A percentile compares a stretch with the other conserved stretches of the same genome.
phyloP scores from a whole-genome alignment of 2,797 vertebrate genomes.

The Periophthalmus magnuspinnatus region DNA sequence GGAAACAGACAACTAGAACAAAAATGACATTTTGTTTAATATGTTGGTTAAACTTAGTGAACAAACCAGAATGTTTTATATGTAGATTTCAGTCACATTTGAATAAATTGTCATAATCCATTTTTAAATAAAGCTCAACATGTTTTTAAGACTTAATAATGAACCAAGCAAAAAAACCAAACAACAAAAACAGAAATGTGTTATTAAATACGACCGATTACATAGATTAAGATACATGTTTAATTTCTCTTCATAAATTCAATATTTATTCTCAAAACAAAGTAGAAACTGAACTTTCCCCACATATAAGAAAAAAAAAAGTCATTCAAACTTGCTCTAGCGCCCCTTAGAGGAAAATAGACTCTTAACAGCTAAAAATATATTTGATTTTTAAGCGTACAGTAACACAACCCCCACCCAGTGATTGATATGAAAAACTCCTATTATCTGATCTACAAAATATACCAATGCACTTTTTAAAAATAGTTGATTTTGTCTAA shows the following conservation, averaged over 20 bases:
- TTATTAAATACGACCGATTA: constrained; percentile 63
- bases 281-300: constrained; percentile 52
- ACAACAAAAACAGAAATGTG: constrained; percentile 14
- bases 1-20: constrained; percentile 28
- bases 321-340: constrained; percentile 72
- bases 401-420: constrained; percentile 85
- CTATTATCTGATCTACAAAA: constrained; percentile 96
- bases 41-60: background rate
- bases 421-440: constrained; percentile 83
- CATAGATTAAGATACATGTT: constrained; percentile 48
- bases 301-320: constrained; percentile 40
- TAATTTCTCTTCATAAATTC: constrained; percentile 46
- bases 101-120: constrained; percentile 3
- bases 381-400: constrained; percentile 71
- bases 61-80: background rate
- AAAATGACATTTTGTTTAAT: background rate
- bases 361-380: constrained; percentile 96
- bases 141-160: constrained; percentile 14
- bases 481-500: constrained; percentile 87
- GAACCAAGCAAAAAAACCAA: constrained; percentile 48
- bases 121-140: constrained; percentile 27
- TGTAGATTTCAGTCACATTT: constrained; percentile 5
- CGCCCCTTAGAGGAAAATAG: constrained; percentile 77
- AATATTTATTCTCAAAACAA: constrained; percentile 42
- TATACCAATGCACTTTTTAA: constrained; percentile 92